Evolutionary conservation across 2,797 vertebrate genomes (phyloP), one percentile per base, ranked within the genome.

Genomic region (Phoeniculus purpureus): DNA sequence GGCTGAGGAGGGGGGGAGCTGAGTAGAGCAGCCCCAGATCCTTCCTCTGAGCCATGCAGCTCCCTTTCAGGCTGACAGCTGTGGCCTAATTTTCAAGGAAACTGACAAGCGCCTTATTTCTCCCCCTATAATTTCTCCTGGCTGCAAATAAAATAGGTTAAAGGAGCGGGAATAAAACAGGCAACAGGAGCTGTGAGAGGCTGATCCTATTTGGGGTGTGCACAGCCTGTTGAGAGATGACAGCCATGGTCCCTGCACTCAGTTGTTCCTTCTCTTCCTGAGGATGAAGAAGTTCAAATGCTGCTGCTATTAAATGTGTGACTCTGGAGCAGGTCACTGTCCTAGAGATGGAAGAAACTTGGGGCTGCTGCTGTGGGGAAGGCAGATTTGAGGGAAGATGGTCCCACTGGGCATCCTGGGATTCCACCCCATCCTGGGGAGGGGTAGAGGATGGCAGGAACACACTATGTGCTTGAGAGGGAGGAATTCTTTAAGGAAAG

Each of bases 31-130:
- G 74, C 32, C 32, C 84, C 60, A 55, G 84, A 40, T 91, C 85
- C 87, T 71, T 81, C 87, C 93, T 92, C 47, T 14, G 92, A 96
- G 94, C 87, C 1, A 18, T 9, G 7, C 40, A 56, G 67, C 59
- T 92, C 93, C 93, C 68, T 93, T 94, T 81, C 65, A 91, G 96
- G 81, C 94, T 96, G 97, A 96, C 97, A 97, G 97, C 97, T 97
- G 97, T 96, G 96, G 96, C 97, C 97, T 97, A 87, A 96, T 98
- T 98, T 95, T 95, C 93, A 96, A 91, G 96, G 85, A 95, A 94
- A 79, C 94, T 81, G 90, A 93, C 81, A 73, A 86, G 94, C 80
- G 89, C 92, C 95, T 97, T 94, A 95, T 94, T 97, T 96, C 94
- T 89, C 87, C 82, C 96, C 93, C 94, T 92, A 82, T 93, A 88